phyloP scores from a whole-genome alignment of 2,888 invertebrate genomes.

The Diadromus collaris region DNA sequence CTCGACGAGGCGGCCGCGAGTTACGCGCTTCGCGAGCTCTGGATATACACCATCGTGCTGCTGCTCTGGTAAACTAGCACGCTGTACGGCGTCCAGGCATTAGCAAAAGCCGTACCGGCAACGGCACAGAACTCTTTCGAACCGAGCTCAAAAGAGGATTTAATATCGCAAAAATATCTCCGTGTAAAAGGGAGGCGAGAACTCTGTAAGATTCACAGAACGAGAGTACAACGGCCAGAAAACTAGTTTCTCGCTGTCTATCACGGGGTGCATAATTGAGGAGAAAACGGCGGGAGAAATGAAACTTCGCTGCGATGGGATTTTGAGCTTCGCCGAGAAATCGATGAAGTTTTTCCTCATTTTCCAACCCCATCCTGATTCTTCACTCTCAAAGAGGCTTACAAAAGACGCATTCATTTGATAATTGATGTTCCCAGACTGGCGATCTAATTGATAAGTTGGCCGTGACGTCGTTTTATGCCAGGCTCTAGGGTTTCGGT shows the following conservation, averaged over 20 bases:
- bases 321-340: conserved; percentile 10
- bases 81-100: conserved; percentile 7
- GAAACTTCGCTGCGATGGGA: conserved; percentile 32
- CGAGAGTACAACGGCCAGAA: conserved; percentile 2
- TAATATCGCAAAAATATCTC: conserved; percentile 48
- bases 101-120: conserved; percentile 13
- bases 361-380: neutral
- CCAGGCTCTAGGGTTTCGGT: neutral
- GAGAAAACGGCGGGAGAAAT: conserved; percentile 2
- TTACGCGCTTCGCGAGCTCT: conserved; percentile 40
- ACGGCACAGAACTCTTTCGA: conserved; percentile 44
- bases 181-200: conserved; percentile 19
- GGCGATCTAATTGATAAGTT: conserved; percentile 37
- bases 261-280: conserved; percentile 19
- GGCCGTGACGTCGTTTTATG: neutral
- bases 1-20: conserved; percentile 54
- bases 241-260: conserved; percentile 1
- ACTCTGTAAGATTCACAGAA: conserved; percentile 7
- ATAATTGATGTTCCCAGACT: conserved; percentile 37
- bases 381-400: conserved; percentile 27
- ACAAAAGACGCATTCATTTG: conserved; percentile 32
- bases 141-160: conserved; percentile 37
- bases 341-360: conserved; percentile 6
- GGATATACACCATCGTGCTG: conserved; percentile 19
- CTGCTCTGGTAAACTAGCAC: conserved; percentile 39